Evolutionary conservation across 2,113 vertebrate genomes (phyloP).

Genomic region (Oncorhynchus mykiss): DNA sequence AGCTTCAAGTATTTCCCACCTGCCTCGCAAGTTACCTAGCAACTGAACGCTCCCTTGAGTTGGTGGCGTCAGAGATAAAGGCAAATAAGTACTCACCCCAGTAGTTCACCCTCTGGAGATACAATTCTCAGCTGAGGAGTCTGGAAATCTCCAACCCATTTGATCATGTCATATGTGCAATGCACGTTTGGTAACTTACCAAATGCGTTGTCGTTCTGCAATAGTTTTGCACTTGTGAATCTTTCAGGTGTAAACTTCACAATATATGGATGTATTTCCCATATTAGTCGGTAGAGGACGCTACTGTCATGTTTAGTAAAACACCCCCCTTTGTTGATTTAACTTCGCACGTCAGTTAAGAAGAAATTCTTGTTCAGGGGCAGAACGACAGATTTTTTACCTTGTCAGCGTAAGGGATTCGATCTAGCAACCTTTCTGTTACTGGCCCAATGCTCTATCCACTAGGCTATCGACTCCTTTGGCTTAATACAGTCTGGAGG

Average conservation of each 20-base stretch:
- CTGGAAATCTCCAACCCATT: not conserved
- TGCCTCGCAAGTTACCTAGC: conserved; percentile 42
- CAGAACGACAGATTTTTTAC: no score
- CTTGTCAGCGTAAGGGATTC: no score
- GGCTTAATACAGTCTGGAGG: no score
- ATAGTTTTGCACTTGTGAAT: not conserved
- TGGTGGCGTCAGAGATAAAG: conserved; percentile 16
- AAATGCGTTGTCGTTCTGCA: not conserved
- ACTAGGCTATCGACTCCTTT: not conserved
- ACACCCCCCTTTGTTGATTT: not conserved
- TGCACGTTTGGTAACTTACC: not conserved
- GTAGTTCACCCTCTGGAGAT: not conserved
- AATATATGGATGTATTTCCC: not conserved
- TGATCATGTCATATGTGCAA: not conserved
- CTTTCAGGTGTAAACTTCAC: not conserved
- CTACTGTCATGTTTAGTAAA: not conserved
- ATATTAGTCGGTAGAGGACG: not conserved
- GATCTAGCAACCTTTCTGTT: no score
- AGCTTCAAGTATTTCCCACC: conserved; percentile 24
- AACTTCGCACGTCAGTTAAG: no score
- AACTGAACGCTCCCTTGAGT: conserved; percentile 41
- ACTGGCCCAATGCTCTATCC: no score
- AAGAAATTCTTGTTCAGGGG: no score
- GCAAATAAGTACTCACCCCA: conserved; percentile 12
- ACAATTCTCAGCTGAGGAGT: not conserved